Evolutionary conservation across 2,797 vertebrate species (phyloP), one percentile per base, ranked within the genome.

Genomic region (Gymnothorax javanicus): DNA sequence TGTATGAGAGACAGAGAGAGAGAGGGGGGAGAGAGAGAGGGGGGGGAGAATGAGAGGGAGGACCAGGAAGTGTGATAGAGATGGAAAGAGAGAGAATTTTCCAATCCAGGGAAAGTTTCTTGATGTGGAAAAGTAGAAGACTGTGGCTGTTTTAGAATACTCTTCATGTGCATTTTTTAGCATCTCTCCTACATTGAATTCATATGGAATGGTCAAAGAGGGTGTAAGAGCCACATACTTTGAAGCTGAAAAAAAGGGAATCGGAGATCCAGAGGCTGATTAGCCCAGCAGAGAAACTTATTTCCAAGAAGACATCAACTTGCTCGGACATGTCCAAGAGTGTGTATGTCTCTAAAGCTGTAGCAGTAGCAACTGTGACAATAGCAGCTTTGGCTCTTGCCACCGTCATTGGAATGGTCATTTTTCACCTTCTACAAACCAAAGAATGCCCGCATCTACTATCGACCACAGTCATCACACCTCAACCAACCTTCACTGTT

Each of bases 371-470:
- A 84, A 94, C 92, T 13, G 90, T 94, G 0, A 0, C 97, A 69
- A 88, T 99, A 84, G 96, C 93, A 0, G 0, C 94, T 64, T 95
- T 92, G 0, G 94, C 94, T 0, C 79, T 97, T 17, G 91, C 90
- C 20, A 96, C 96, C 87, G 95, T 97, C 67, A 33, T 98, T 0
- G 92, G 95, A 0, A 95, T 99, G 92, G 88, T 96, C 0, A 94
- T 97, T 6, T 54, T 97, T 0, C 98, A 96, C 0, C 43, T 94
- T 0, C 87, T 91, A 86, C 97, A 90, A 88, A 90, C 11, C 33
- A 3, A 0, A 88, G 56, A 12, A 27, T 1, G 4, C 1, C 86
- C 88, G 1, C 90, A 92, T 0, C 90, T 91, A 0, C 4, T 25
- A 0, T 90, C 43, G 0, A 89, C 50, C 3, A 93, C 95, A 0